Evolutionary conservation across 2,113 vertebrate species (phyloP), one percentile per base, ranked within the genome.

Genomic region (Ranitomeya imitator): DNA sequence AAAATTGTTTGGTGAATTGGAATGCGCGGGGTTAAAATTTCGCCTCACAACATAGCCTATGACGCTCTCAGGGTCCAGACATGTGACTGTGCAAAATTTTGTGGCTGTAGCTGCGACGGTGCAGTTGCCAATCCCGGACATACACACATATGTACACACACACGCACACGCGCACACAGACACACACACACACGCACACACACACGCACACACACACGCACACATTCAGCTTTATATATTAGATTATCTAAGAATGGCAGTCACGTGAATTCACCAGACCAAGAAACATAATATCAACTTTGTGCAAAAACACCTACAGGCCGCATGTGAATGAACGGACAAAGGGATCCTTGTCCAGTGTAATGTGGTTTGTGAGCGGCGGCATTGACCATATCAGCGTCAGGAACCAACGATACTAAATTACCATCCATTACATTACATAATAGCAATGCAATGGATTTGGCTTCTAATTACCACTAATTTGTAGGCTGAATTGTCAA

Each of bases 401-500:
- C n/a, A 4, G 16, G 77, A 86, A 52, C 10, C 57, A 78, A n/a
- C 31, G 12, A 59, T 26, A 26, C 26, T 57, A 55, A 85, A 59
- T 86, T 52, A 26, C n/a, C 23, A 73, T 59, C 7, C 52, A 76
- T 76, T 60, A 45, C 9, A 14, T 78, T 45, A 74, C 45, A 60
- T 60, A 13, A 52, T 12, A 61, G 12, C 15, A 59, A 52, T 51
- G 59, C 21, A 9, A 7, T 54, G 45, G 59, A 79, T 60, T 54
- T 79, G 45, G 85, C 59, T 60, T 19, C 73, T 79, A 67, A 86
- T 86, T 86, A 79, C 60, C 26, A 18, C 69, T 67, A 26, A 86
- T 79, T 67, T 65, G 2, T 26, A 86, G 74, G n/a, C 54, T 79
- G 31, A 19, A 26, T 60, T 54, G 61, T 77, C 60, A 79, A n/a